Evolutionary conservation across 1,140 invertebrate species (phyloP), one percentile per base, ranked within the genome.

Genomic region (Atta cephalotes): DNA sequence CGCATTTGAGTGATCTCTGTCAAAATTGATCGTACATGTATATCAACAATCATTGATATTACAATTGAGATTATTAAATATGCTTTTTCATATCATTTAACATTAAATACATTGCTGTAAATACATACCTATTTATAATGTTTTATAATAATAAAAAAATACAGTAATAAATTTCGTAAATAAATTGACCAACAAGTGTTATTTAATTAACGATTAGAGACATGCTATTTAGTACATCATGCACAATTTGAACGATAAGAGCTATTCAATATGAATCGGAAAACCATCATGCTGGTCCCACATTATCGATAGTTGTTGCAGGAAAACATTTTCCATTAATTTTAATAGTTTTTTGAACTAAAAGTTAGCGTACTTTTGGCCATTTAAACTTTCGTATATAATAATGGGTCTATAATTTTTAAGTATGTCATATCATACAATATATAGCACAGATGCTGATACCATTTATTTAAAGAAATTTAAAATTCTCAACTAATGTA

Each of bases 281-380:
- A 68, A 68, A 45, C 0, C n/a, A 9, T 39, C 35, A 68, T 68
- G n/a, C 65, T 68, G 35, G 65, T 68, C n/a, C 35, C 65, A 45
- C 4, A 68, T 68, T 68, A 68, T 4, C 10, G 18, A 49, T 21
- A n/a, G n/a, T 68, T 45, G 18, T 35, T 66, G 18, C 5, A 35
- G 3, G 9, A 7, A 7, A 66, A 66, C 18, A 66, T 35, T 66
- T 66, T 35, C 18, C 31, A 66, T 66, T 35, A 35, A 66, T 35
- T 66, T 18, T 65, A 7, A 16, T n/a, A 66, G 31, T 66, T 66
- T 35, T 35, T 35, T 35, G 7, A 3, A 66, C 18, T 66, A 66
- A 66, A 35, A 35, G 7, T 10, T 3, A 65, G 16, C 62, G 14
- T 65, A n/a, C 9, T 35, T 66, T 66, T 18, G 28, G 28, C 62